phyloP scores from a whole-genome alignment of 2,113 vertebrate species.

The Chrysemys picta region DNA sequence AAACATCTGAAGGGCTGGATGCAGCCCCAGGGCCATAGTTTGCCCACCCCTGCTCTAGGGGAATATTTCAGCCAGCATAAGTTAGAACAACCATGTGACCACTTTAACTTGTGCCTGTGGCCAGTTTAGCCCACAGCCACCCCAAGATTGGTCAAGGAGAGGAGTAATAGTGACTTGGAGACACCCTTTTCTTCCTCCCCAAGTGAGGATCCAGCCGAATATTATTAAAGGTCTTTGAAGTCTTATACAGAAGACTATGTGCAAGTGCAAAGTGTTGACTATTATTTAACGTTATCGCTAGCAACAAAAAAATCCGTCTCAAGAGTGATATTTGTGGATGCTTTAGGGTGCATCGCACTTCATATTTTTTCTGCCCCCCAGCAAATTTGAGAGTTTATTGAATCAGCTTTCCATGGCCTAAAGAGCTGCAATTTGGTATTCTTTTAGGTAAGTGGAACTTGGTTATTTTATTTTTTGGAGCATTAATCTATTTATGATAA shows the following conservation, averaged over 20 bases:
- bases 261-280: background rate
- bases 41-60: too few species aligned
- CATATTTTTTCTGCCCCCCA: background rate
- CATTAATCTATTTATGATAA: background rate
- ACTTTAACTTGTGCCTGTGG: background rate
- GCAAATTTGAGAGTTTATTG: background rate
- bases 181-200: background rate
- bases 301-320: fast-evolving
- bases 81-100: background rate
- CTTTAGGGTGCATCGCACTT: background rate
- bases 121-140: background rate
- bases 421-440: background rate
- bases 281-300: background rate
- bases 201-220: background rate
- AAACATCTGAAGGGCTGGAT: too few species aligned
- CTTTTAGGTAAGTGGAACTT: background rate
- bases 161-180: background rate
- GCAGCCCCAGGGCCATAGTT: too few species aligned
- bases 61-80: background rate
- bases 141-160: background rate
- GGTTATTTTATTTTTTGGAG: background rate
- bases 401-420: background rate
- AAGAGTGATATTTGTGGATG: background rate
- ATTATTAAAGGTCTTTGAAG: slow-evolving; percentile 15
- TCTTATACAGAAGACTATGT: background rate